Conservation (phyloP, 2,888 invertebrate species). For the Nephrotoma appendiculata region DNA sequence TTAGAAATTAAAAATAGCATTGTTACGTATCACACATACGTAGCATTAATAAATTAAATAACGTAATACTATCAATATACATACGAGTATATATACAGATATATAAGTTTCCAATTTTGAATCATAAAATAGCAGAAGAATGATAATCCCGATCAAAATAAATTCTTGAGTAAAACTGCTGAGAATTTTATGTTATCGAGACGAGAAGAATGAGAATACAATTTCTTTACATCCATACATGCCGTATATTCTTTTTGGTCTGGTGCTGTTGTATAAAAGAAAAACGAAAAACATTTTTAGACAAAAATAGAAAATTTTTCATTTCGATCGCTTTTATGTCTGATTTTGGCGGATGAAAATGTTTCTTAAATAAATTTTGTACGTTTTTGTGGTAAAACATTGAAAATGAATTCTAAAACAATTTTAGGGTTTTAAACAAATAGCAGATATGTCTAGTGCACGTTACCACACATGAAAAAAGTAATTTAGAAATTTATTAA, state of each 20-base stretch:
- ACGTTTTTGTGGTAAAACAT: background rate
- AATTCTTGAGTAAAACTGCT: background rate
- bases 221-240: no score
- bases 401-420: background rate
- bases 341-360: background rate
- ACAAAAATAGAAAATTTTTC: background rate
- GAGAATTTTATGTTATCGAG: background rate
- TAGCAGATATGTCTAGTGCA: no score
- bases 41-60: background rate
- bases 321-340: background rate
- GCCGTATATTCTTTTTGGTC: background rate
- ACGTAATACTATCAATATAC: background rate
- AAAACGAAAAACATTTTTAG: background rate
- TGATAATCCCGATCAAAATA: background rate
- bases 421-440: background rate
- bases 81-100: background rate
- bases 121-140: background rate
- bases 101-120: background rate
- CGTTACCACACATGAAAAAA: background rate
- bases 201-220: background rate
- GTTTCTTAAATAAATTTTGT: background rate
- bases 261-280: background rate
- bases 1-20: background rate
- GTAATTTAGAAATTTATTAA: background rate
- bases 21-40: background rate